Base-by-base conservation (phyloP, 2,113 vertebrate genomes). In the Labeo rohita region DNA sequence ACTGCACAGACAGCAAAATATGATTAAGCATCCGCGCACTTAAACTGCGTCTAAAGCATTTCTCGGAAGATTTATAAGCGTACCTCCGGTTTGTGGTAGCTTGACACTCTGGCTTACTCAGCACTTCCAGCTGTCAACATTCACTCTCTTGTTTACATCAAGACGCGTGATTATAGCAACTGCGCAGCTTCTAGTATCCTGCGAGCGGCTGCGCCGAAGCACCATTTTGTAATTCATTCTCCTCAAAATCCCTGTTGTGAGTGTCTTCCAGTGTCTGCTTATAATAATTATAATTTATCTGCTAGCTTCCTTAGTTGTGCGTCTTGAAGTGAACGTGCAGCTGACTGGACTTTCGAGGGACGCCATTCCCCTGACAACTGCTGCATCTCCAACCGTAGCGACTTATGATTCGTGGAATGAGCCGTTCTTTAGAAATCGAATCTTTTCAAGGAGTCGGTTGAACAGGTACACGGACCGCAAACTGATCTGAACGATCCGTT, bases 321-420 rank as follows among this genome's bases (percentile, higher is more conserved):
- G 23, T 82, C 84, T 70, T 50, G 16, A 56, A 65, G 56, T 65
- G 23, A 79, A 73, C 8, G 59, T 34, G 70, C 45, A 23, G 83
- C 75, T 63, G 54, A 84, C 8, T 73, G 72, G 12, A 74, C 59
- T 52, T 28, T 63, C 36, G 39, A 63, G 59, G 28, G 68, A 85
- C 90, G 88, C 87, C 89, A 89, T 91, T 87, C 85, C 70, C 83
- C 80, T 84, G 76, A 89, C 87, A 90, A 88, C 87, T 90, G 87
- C 89, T 50, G 89, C 80, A 87, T 84, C 80, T 15, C 75, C 45
- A 47, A 86, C 7, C 54, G 16, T n/a, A 21, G 43, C 23, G 3
- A 43, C 10, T 8, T 49, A 13, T 9, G 77, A 59, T 61, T 61
- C 34, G 8, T n/a, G 13, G 21, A 61, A n/a, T 61, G 52, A 61